Evolutionary conservation across 2,113 vertebrate species (phyloP).

Genomic region (Pollachius pollachius): DNA sequence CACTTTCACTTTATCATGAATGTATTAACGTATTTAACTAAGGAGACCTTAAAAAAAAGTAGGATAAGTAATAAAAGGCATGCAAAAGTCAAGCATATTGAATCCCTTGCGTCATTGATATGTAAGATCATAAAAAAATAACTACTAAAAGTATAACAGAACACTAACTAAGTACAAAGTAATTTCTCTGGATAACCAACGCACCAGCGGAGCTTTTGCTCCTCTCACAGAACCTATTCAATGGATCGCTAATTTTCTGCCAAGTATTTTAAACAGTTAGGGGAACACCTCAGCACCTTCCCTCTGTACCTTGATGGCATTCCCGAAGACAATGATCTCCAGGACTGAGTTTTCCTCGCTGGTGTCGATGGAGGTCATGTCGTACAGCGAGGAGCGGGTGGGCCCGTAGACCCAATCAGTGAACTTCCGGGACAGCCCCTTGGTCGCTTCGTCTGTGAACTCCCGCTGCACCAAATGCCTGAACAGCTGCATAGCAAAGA

Average conservation of each 20-base stretch:
- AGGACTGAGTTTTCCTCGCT: slow-evolving; percentile 82
- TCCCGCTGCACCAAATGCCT: slow-evolving; percentile 83
- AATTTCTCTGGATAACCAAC: neutral
- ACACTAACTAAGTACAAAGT: too few species aligned
- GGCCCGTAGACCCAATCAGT: slow-evolving; percentile 89
- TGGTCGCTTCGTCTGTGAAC: slow-evolving; percentile 77
- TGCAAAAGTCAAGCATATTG: too few species aligned
- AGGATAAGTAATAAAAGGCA: neutral
- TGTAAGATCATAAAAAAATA: too few species aligned
- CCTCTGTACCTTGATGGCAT: slow-evolving; percentile 74
- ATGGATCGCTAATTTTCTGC: neutral
- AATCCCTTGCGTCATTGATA: too few species aligned
- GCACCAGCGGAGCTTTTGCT: neutral
- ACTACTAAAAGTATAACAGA: too few species aligned
- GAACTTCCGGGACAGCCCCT: slow-evolving; percentile 84
- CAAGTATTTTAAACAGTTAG: too few species aligned
- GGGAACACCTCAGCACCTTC: slow-evolving; percentile 8
- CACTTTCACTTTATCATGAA: too few species aligned
- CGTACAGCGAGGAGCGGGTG: slow-evolving; percentile 85
- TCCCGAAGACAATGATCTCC: slow-evolving; percentile 83
- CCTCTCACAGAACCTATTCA: neutral
- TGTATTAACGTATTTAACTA: too few species aligned
- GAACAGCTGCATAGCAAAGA: slow-evolving; percentile 72
- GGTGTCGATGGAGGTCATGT: slow-evolving; percentile 82
- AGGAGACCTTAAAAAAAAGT: neutral